A percentile compares a stretch with the other conserved stretches of the same genome.
phyloP scores from a whole-genome alignment of 2,888 invertebrate genomes.

The Encarsia formosa region DNA sequence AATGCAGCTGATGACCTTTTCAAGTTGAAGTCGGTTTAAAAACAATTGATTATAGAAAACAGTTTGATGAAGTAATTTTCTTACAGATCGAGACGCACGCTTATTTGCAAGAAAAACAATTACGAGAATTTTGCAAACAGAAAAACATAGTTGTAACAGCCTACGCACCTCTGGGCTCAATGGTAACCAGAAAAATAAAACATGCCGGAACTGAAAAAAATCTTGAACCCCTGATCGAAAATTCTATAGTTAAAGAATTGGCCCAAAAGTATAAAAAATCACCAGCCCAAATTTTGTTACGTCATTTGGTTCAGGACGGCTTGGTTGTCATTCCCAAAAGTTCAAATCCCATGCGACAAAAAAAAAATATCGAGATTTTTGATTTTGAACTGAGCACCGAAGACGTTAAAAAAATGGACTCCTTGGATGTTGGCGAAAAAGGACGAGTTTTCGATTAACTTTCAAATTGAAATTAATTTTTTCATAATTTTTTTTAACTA shows the following conservation, averaged over 20 bases:
- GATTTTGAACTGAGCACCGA: constrained; percentile 59
- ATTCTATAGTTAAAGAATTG: constrained; percentile 58
- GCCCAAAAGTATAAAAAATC: constrained; percentile 60
- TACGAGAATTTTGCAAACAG: constrained; percentile 61
- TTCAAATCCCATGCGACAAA: constrained; percentile 63
- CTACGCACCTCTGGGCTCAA: constrained; percentile 67
- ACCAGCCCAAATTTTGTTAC: constrained; percentile 68
- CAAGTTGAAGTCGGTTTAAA: too few relatives aligned
- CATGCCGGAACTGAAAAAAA: constrained; percentile 38
- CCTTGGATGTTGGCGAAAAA: constrained; percentile 58
- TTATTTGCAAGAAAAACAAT: constrained; percentile 66
- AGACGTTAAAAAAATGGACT: constrained; percentile 56
- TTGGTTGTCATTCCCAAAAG: constrained; percentile 76
- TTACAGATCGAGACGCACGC: constrained; percentile 67
- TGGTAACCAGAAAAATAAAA: constrained; percentile 57
- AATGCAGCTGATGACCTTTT: too few relatives aligned
- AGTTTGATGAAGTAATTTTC: too few relatives aligned
- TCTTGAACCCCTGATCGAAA: constrained; percentile 59
- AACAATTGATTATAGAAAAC: too few relatives aligned
- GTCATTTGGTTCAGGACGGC: constrained; percentile 64
- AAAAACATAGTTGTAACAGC: constrained; percentile 65
- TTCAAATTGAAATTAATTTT: too few relatives aligned
- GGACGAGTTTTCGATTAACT: constrained; percentile 69
- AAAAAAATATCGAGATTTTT: constrained; percentile 66
- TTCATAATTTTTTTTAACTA: too few relatives aligned